A percentile compares a stretch with the other conserved stretches of the same genome.
Conservation (phyloP, 2,113 vertebrate species). For the Ceyx margarethae region DNA sequence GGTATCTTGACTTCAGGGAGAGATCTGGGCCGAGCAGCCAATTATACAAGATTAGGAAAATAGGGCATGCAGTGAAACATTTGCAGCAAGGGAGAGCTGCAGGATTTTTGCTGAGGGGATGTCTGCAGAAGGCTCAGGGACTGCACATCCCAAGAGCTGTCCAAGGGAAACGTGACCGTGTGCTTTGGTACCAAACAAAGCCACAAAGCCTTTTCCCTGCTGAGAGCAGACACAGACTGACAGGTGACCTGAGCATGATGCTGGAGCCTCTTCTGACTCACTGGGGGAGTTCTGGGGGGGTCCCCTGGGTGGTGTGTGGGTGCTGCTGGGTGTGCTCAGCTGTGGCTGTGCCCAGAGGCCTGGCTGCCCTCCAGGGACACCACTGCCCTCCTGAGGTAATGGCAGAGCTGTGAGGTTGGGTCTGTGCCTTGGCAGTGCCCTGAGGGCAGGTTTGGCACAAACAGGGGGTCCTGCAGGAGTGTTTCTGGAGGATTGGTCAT, state of each 20-base stretch:
- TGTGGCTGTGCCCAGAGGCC: background rate
- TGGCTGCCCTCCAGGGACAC: rapidly evolving
- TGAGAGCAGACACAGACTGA: background rate
- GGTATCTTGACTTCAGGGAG: background rate
- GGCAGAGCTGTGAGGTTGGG: background rate
- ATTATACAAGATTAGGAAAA: background rate
- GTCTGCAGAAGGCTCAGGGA: background rate
- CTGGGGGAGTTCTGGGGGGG: background rate
- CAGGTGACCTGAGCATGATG: rapidly evolving
- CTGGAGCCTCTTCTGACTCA: background rate
- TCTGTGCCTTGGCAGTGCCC: background rate
- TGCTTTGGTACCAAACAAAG: background rate
- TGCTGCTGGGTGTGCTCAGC: background rate
- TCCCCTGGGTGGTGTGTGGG: background rate
- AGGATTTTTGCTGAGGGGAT: background rate
- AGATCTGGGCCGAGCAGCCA: background rate
- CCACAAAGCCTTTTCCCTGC: background rate
- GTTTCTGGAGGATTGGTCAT: background rate
- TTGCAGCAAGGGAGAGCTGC: background rate
- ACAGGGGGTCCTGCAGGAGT: background rate
- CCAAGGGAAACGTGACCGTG: background rate
- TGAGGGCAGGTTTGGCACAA: background rate
- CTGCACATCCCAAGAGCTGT: background rate
- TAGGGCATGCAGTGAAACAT: background rate
- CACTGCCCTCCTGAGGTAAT: rapidly evolving